Evolutionary conservation across 2,113 vertebrate genomes (phyloP).

Genomic region (Crotalus viridis): DNA sequence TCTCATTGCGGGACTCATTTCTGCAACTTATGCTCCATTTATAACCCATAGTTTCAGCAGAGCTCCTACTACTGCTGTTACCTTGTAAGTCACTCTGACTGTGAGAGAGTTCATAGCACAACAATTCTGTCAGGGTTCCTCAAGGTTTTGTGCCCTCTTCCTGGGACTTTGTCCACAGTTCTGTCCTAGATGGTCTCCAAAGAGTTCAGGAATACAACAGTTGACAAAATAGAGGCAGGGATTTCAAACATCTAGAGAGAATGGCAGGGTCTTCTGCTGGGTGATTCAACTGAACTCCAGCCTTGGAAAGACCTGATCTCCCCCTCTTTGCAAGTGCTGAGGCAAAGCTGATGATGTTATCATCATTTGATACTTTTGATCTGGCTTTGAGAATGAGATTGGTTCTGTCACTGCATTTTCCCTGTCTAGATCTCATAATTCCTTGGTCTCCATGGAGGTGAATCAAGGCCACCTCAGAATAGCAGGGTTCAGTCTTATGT

Average conservation of each 20-base stretch:
- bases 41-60: rapidly evolving
- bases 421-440: neutral
- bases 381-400: neutral
- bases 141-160: neutral
- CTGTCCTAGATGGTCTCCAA: neutral
- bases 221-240: neutral
- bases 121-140: neutral
- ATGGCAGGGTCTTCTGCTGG: neutral
- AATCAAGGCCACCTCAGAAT: neutral
- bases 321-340: neutral
- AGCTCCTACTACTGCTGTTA: rapidly evolving
- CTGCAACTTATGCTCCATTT: neutral
- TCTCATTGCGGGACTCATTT: neutral
- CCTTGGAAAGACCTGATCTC: neutral
- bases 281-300: neutral
- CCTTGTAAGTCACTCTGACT: neutral
- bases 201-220: neutral
- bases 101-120: neutral
- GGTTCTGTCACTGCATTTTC: neutral
- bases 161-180: neutral
- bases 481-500: neutral
- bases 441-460: neutral
- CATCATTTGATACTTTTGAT: neutral
- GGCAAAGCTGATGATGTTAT: neutral
- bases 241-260: neutral